These are phyloP conservation scores for Eulemur albifrons DNA, from an alignment of 2,797 vertebrate species.

Conservation along the genomic window DNA sequence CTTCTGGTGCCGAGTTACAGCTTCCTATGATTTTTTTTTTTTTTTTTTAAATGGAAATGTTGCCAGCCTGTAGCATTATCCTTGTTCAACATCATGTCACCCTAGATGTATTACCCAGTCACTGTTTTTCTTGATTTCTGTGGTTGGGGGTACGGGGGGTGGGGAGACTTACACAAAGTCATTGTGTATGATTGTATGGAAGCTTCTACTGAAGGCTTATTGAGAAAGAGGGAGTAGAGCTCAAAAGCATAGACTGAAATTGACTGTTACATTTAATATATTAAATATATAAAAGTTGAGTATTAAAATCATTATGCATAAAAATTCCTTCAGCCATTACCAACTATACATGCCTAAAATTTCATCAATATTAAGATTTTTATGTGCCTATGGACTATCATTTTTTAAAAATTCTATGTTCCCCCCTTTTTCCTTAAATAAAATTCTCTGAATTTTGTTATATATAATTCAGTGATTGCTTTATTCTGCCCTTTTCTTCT, in stretches of 20 bases:
- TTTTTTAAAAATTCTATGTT: neutral
- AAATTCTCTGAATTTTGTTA: neutral
- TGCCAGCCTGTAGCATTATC: neutral
- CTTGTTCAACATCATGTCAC: neutral
- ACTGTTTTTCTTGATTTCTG: neutral
- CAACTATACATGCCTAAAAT: neutral
- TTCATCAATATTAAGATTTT: neutral
- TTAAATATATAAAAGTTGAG: neutral
- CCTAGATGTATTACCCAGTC: no score
- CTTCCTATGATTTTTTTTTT: neutral
- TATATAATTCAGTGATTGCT: neutral
- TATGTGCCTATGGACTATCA: neutral
- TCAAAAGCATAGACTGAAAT: neutral
- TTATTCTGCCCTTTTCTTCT: neutral
- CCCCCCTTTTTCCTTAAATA: neutral
- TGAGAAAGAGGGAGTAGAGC: neutral
- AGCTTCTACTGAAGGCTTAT: neutral
- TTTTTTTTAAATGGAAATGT: neutral
- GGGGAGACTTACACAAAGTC: neutral
- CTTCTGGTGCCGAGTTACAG: neutral
- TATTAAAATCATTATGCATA: neutral
- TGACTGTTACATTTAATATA: neutral
- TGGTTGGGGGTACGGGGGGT: fast-evolving
- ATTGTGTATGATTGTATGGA: neutral
- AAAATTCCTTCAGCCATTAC: neutral